Evolutionary conservation across 2,888 invertebrate genomes (phyloP), one percentile per base, ranked within the genome.

Genomic region (Periphyllus acericola): DNA sequence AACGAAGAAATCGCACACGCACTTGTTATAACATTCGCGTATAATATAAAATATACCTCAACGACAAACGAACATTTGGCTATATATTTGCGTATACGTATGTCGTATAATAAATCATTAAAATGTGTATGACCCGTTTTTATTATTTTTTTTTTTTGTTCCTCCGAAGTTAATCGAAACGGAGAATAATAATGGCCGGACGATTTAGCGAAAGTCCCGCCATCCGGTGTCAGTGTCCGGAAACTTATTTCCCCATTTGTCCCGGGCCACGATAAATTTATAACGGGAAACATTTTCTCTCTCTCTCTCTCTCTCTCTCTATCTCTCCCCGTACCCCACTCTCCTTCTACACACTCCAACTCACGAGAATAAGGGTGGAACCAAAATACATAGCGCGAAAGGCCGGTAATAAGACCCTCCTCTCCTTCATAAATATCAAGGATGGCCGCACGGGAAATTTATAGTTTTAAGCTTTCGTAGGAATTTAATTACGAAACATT

Each of bases 171-270:
- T 84, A 84, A 84, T 84, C 84, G 76, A 84, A 84, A 84, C 84
- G 68, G 84, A 81, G 78, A 81, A 81, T 81, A 80, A 60, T 87
- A 80, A 80, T 87, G 72, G 60, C 87, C 80, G 87, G 80, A 87
- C 87, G 87, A 81, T 87, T 87, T 87, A 87, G 81, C 80, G 80
- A 87, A 87, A 87, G 87, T 87, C 80, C 72, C 81, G 74, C 87
- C 80, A 87, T 87, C 87, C 87, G 87, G 87, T 81, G 87, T 80
- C 87, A 74, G 87, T 81, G 80, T 79, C 87, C 87, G 87, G 87
- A 87, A 87, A 87, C 87, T 87, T 87, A 87, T 87, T 87, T 87
- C 40, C 87, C 87, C 87, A 87, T 87, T 87, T 87, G 87, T 87
- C 81, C 80, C 74, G 60, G 32, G 19, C 79, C 72, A 21, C 87